phyloP scores from a whole-genome alignment of 1,140 invertebrate genomes.

The Brachionus sp. region DNA sequence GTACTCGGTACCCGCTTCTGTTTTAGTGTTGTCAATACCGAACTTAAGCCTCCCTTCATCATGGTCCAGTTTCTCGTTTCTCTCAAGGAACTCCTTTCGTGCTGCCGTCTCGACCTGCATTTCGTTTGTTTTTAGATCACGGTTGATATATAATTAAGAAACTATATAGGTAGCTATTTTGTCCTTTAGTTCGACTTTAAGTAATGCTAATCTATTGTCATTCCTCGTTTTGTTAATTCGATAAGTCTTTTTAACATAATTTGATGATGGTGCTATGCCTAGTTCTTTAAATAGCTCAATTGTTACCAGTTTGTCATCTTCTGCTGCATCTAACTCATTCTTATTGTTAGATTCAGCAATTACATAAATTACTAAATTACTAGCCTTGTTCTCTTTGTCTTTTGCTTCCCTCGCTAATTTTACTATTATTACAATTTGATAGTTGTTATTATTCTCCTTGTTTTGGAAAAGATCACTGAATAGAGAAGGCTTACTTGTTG shows the following conservation, averaged over 20 bases:
- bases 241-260: not conserved
- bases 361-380: too few relatives aligned
- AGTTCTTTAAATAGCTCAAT: not conserved
- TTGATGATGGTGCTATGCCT: not conserved
- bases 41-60: not conserved
- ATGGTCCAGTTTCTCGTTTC: not conserved
- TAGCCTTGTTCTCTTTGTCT: too few relatives aligned
- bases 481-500: too few relatives aligned
- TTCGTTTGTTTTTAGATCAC: not conserved
- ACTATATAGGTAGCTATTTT: not conserved
- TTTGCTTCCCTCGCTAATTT: too few relatives aligned
- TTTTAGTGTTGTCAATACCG: too few relatives aligned
- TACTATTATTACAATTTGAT: too few relatives aligned
- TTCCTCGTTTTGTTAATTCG: not conserved
- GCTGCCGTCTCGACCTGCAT: not conserved
- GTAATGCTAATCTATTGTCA: not conserved
- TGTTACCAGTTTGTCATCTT: not conserved
- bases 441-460: too few relatives aligned
- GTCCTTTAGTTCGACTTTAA: not conserved
- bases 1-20: not conserved
- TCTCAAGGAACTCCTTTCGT: not conserved
- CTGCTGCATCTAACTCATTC: not conserved
- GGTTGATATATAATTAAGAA: not conserved
- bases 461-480: too few relatives aligned
- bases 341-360: too few relatives aligned